phyloP scores from a whole-genome alignment of 1,140 invertebrate genomes.

The Helicorthomorpha holstii region DNA sequence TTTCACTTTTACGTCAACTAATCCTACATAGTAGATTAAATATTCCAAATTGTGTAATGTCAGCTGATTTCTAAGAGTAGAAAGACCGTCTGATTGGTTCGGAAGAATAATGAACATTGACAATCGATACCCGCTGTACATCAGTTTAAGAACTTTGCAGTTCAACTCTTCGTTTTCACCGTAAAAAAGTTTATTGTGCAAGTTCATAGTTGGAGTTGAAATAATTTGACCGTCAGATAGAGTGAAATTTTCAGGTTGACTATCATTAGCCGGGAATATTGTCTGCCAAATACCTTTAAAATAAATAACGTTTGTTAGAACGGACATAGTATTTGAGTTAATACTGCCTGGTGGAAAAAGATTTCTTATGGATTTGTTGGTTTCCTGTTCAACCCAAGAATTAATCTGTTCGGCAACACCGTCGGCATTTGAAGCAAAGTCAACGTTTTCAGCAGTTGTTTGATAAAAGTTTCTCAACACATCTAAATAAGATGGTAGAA shows the following conservation, averaged over 20 bases:
- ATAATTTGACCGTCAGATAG: constrained; percentile 19
- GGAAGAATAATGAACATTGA: constrained; percentile 48
- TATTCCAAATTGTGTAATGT: constrained; percentile 11
- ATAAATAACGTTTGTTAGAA: constrained; percentile 26
- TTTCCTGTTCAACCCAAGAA: constrained; percentile 52
- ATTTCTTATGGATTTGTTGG: constrained; percentile 46
- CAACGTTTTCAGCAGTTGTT: not conserved
- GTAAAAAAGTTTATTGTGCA: constrained; percentile 14
- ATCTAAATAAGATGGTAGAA: not conserved
- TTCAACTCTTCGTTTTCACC: constrained; percentile 33
- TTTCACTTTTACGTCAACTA: constrained; percentile 44
- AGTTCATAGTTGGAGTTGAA: constrained; percentile 15
- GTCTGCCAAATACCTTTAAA: constrained; percentile 23
- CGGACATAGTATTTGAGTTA: not conserved
- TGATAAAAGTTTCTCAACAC: not conserved
- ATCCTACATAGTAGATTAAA: constrained; percentile 11
- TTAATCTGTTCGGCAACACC: constrained; percentile 40
- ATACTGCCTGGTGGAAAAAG: not conserved
- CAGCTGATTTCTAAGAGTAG: constrained; percentile 10
- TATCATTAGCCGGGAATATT: constrained; percentile 29
- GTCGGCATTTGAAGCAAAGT: not conserved
- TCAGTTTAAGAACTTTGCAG: constrained; percentile 64
- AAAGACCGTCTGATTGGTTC: constrained; percentile 8
- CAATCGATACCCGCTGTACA: constrained; percentile 61
- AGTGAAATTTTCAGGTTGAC: constrained; percentile 13